Conservation (phyloP, 2,113 vertebrate species). For the Noturus placidus region DNA sequence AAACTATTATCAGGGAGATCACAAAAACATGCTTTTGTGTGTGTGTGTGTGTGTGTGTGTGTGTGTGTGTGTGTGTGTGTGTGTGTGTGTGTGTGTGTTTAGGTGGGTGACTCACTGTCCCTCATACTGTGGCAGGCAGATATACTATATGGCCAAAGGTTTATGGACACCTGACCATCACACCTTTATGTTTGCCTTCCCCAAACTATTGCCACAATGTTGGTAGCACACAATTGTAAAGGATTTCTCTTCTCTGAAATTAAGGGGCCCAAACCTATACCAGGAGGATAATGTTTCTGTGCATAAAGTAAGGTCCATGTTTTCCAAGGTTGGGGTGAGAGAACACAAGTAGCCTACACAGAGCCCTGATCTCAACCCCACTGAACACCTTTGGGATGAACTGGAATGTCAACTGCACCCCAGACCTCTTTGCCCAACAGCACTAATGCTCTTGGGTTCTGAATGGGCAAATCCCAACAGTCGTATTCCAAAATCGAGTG, state of each 20-base stretch:
- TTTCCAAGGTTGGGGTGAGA: not conserved
- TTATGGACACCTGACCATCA: not conserved
- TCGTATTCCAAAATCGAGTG: not conserved
- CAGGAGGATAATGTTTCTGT: not conserved
- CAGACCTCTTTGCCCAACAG: not conserved
- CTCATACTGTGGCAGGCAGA: not conserved
- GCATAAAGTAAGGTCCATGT: not conserved
- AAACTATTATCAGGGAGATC: not conserved
- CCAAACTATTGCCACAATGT: not conserved
- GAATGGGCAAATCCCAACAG: not conserved
- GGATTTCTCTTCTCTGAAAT: not conserved
- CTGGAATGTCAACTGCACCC: not conserved
- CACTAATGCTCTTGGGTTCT: not conserved
- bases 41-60: not conserved
- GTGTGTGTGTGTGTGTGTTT: not conserved
- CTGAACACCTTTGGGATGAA: not conserved
- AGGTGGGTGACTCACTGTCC: not conserved
- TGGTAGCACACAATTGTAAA: not conserved
- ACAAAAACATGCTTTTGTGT: not conserved
- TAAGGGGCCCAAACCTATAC: not conserved
- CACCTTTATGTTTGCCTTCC: not conserved
- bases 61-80: not conserved
- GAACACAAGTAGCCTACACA: not conserved
- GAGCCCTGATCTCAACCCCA: not conserved
- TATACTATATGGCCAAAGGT: not conserved